Base-by-base conservation (phyloP, 2,797 vertebrate genomes). In the Apodemus agrarius region DNA sequence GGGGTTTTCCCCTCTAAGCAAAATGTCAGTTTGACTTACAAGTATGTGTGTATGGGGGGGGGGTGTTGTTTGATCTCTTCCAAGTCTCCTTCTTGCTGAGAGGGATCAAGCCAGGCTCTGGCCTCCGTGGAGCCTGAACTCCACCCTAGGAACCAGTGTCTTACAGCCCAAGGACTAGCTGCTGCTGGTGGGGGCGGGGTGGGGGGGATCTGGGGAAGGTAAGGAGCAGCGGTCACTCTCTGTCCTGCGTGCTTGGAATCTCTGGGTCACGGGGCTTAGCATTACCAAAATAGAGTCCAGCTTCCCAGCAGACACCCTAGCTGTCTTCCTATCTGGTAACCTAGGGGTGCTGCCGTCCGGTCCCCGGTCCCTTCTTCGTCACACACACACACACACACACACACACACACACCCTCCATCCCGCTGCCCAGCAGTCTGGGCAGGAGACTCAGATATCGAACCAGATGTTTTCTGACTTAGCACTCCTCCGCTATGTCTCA, bases 1-100 rank as follows among this genome's bases (percentile, higher is more conserved):
- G 26, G 49, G 43, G 6, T 31, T 83, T 88, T 81, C 21, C 43
- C 43, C 69, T 65, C 94, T 21, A 57, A 93, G 95, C 83, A 83
- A 89, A 86, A 75, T 9, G 0, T 59, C 86, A 8, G 0, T 29
- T 92, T 61, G 26, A 24, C 78, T 90, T 43, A 54, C 67, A 79
- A 16, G 37, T 76, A 7, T 49, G 46, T 46, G 46, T 46, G 46
- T 46, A 7, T 46, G 75, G 6, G 13, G 6, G 12, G 4, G 13
- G 46, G 11, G 31, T 6, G 9, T 65, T 17, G 24, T 74, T 43
- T 65, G 3, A 22, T 40, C 72, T 59, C 31, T 21, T 54, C 57
- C 6, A 43, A 43, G 16, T 7, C 29, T 16, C 49, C 13, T 79
- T 78, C 34, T 29, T 57, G 8, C 11, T 49, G 37, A 46, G 17